phyloP scores from a whole-genome alignment of 2,797 vertebrate species.

The Parauchenoglanis ngamensis region DNA sequence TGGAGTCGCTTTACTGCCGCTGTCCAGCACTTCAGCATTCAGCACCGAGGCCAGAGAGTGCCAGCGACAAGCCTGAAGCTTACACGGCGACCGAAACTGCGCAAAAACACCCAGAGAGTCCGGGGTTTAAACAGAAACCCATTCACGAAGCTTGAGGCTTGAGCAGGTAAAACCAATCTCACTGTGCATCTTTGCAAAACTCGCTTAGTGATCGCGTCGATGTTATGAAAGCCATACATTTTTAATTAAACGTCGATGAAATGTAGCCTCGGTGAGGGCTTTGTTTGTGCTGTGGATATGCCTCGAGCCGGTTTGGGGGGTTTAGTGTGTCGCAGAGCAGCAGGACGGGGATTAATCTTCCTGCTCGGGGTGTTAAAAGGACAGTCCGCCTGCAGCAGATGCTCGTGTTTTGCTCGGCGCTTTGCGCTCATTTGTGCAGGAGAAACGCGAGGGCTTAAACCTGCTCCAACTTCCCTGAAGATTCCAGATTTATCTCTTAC shows the following conservation, averaged over 20 bases:
- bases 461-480: too few species aligned
- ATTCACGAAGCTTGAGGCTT: not conserved
- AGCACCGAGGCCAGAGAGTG: conserved; percentile 47
- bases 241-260: not conserved
- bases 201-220: not conserved
- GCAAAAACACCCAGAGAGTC: not conserved
- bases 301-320: not conserved
- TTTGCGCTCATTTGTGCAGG: conserved; percentile 29
- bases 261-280: not conserved
- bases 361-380: conserved; percentile 28
- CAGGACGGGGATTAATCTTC: conserved; percentile 27
- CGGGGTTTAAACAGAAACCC: not conserved
- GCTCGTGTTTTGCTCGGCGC: conserved; percentile 60
- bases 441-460: not conserved
- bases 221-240: not conserved
- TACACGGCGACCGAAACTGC: not conserved
- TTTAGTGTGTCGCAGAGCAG: conserved; percentile 8
- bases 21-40: conserved; percentile 81
- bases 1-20: conserved; percentile 66
- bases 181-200: not conserved
- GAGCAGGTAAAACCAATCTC: conserved; percentile 14
- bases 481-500: too few species aligned
- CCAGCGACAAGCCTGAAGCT: not conserved
- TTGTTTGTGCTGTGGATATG: not conserved
- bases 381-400: conserved; percentile 65